phyloP scores from a whole-genome alignment of 2,888 invertebrate genomes.

The Euzetes globulus region DNA sequence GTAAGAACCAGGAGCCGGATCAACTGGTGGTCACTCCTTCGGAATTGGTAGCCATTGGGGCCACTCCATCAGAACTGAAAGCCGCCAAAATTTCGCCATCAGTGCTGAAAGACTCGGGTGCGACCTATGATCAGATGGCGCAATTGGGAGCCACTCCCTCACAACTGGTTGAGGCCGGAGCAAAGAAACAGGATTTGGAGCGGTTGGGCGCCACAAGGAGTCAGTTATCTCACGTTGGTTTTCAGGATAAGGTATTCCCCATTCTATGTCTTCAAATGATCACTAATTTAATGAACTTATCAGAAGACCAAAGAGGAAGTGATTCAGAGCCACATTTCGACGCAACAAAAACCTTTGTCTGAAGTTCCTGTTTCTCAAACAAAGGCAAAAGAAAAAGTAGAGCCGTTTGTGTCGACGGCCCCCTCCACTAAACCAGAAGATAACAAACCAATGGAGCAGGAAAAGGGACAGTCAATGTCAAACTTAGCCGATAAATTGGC shows the following conservation, averaged over 20 bases:
- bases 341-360: too few species aligned
- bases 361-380: too few species aligned
- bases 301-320: too few species aligned
- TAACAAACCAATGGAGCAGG: not conserved
- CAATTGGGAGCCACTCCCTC: constrained; percentile 1
- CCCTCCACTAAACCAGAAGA: not conserved
- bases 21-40: not conserved
- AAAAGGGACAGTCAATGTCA: too few species aligned
- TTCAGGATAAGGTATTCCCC: too few species aligned
- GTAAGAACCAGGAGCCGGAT: not conserved
- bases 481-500: not conserved
- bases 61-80: constrained; percentile 2
- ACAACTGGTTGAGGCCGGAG: not conserved
- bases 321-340: too few species aligned
- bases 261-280: too few species aligned
- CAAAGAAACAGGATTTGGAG: not conserved
- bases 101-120: not conserved
- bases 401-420: not conserved
- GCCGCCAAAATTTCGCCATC: constrained; percentile 8
- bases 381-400: too few species aligned
- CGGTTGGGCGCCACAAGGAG: constrained; percentile 1
- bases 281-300: too few species aligned
- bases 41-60: constrained; percentile 6
- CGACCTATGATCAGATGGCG: not conserved
- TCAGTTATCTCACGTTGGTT: constrained; percentile 12